phyloP scores from a whole-genome alignment of 1,140 invertebrate genomes.

The Camponotus pennsylvanicus region DNA sequence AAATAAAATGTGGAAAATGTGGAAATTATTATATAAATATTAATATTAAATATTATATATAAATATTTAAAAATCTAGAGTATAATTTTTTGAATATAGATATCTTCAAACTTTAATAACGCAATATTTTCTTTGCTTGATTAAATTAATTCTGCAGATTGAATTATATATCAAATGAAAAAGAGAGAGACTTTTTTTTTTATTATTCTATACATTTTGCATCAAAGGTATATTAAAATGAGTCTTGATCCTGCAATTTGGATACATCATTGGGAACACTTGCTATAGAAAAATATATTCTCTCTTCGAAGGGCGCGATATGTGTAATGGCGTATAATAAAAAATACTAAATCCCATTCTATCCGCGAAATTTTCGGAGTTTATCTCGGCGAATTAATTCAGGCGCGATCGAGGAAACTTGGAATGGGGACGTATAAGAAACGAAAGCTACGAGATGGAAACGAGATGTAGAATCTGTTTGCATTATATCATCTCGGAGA shows the following conservation, averaged over 20 bases:
- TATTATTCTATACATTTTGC: background rate
- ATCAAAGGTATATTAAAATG: background rate
- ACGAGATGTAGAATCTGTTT: conserved; percentile 56
- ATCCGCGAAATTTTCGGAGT: conserved; percentile 27
- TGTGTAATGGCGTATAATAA: conserved; percentile 22
- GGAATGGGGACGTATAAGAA: conserved; percentile 15
- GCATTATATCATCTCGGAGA: conserved; percentile 56
- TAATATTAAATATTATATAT: background rate
- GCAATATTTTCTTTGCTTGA: background rate
- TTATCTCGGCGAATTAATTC: conserved; percentile 62
- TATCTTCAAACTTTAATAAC: background rate
- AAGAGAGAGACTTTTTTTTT: background rate
- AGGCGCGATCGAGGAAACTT: conserved; percentile 7
- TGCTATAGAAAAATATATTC: background rate
- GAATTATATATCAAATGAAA: background rate
- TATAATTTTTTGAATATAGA: background rate
- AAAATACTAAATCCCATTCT: conserved; percentile 59
- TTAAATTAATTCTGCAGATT: background rate
- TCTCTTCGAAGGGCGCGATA: background rate
- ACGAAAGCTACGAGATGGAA: conserved; percentile 33
- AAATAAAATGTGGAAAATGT: background rate
- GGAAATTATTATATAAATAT: background rate
- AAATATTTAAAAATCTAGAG: background rate
- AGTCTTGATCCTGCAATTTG: background rate
- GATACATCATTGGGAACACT: background rate